Evolutionary conservation across 2,113 vertebrate species (phyloP).

Genomic region (Loxodonta africana): DNA sequence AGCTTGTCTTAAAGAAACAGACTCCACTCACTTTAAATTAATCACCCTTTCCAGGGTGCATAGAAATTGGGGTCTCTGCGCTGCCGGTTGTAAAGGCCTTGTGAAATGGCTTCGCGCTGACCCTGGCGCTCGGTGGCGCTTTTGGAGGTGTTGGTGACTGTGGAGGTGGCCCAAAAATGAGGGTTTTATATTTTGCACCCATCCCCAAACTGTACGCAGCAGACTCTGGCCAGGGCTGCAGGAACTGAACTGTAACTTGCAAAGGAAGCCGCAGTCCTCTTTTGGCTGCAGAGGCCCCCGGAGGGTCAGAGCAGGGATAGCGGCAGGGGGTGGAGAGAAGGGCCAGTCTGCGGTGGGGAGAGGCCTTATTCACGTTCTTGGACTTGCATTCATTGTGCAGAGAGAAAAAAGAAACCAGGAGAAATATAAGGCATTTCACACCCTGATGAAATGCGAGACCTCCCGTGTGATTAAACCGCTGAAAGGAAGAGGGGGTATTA

Average conservation of each 20-base stretch:
- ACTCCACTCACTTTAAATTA: slow-evolving; percentile 96
- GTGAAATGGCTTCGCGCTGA: neutral
- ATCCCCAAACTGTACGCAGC: slow-evolving; percentile 39
- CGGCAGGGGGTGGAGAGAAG: slow-evolving; percentile 50
- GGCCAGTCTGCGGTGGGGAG: slow-evolving; percentile 56
- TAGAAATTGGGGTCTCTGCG: slow-evolving; percentile 89
- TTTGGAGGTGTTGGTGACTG: neutral
- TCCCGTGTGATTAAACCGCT: slow-evolving; percentile 83
- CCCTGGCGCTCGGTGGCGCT: neutral
- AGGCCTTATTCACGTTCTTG: slow-evolving; percentile 79
- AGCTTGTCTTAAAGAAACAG: slow-evolving; percentile 98
- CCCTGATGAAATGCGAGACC: slow-evolving; percentile 86
- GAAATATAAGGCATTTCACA: slow-evolving; percentile 87
- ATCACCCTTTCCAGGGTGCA: slow-evolving; percentile 93
- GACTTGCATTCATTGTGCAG: slow-evolving; percentile 81
- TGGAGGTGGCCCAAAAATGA: slow-evolving; percentile 81
- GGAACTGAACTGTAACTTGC: slow-evolving; percentile 82
- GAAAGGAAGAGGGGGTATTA: slow-evolving; percentile 77
- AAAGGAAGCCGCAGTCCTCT: slow-evolving; percentile 86
- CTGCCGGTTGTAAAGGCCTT: slow-evolving; percentile 83
- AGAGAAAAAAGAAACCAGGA: slow-evolving; percentile 84
- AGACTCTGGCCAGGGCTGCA: neutral
- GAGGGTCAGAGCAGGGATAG: slow-evolving; percentile 80
- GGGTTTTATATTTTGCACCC: slow-evolving; percentile 79
- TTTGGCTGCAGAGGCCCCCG: slow-evolving; percentile 68